Base-by-base conservation (phyloP, 2,113 vertebrate genomes). In the Phaethornis superciliosus region DNA sequence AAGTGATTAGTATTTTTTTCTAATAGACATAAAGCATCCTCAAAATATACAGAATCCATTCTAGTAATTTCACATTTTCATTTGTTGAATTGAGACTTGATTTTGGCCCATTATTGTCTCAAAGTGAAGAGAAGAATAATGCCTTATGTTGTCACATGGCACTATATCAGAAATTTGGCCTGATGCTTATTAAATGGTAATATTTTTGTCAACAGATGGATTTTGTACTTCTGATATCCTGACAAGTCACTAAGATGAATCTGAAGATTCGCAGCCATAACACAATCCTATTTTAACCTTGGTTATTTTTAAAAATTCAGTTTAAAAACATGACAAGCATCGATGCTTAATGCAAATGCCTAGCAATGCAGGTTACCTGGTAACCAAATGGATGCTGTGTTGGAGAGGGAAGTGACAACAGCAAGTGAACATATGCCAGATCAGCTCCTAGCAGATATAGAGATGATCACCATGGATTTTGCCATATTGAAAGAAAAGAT, bases 221-320 rank as follows among this genome's bases (percentile, higher is more conserved):
- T 93, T 95, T 92, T 82, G 37, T 85, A 58, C 33, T 75, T 46
- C 44, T 88, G 76, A 62, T 81, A 90, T 59, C 63, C 74, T 91
- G 84, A 93, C 83, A 90, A 90, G 88, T 84, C 49, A 90, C 70
- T 70, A 93, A 76, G 65, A 95, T 68, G 77, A 90, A 89, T 87
- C 86, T 78, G 65, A 93, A 96, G 81, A 94, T 87, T 89, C 60
- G 92, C 54, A 89, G 92, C 68, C 81, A 89, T 94, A 97, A 95
- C 91, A 96, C 56, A 87, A 69, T 90, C 90, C 88, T 96, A 91
- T 93, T 96, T 96, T 92, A 96, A 91, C 87, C 79, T 88, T 84
- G 69, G 81, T 79, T 96, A 95, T 96, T 96, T 96, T 77, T 93
- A 93, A 93, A 93, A 90, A 60, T 52, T 14, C 81, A 65, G 84